These are phyloP conservation scores for Sinocyclocheilus rhinocerous DNA, from an alignment of 2,113 vertebrate species.

Conservation along the genomic window DNA sequence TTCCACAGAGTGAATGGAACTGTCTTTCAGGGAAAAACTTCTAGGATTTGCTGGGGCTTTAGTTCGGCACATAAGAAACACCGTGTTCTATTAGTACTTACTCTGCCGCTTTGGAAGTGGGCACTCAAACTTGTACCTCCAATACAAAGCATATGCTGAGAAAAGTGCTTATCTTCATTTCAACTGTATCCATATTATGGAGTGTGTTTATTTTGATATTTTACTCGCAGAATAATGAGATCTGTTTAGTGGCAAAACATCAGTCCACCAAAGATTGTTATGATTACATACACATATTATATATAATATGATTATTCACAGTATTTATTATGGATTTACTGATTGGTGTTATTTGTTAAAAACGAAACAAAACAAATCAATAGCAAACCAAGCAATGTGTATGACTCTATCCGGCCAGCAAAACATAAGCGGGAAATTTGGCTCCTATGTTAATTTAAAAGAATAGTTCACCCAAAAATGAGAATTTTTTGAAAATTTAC, in stretches of 20 bases:
- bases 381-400: neutral
- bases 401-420: neutral
- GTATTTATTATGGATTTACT: neutral
- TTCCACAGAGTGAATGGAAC: slow-evolving; percentile 26
- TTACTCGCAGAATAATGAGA: neutral
- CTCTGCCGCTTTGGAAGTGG: neutral
- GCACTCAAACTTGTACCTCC: neutral
- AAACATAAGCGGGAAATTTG: neutral
- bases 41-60: slow-evolving; percentile 24
- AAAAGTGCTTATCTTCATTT: neutral
- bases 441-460: neutral
- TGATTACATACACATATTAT: no score
- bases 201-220: neutral
- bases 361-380: neutral
- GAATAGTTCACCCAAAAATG: neutral
- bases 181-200: neutral
- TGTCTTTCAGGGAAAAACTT: slow-evolving; percentile 19
- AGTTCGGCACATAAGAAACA: slow-evolving; percentile 20
- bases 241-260: neutral
- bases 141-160: neutral
- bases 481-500: neutral
- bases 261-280: neutral
- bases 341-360: neutral
- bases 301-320: neutral
- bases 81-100: neutral